Evolutionary conservation across 1,140 invertebrate genomes (phyloP).

Genomic region (Brachionus plicatilis): DNA sequence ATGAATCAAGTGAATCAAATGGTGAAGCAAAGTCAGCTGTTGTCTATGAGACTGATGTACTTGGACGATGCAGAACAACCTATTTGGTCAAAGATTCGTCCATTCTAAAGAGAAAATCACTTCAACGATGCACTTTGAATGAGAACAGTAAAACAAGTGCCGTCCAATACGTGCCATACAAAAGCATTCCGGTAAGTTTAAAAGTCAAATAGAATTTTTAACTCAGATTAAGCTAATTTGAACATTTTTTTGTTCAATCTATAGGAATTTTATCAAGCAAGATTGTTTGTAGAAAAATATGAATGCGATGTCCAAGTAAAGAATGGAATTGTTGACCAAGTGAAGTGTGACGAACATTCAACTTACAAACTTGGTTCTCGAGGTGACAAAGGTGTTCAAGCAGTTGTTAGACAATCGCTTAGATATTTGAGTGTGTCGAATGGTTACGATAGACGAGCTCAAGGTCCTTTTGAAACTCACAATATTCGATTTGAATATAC

Average conservation of each 20-base stretch:
- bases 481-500: conserved; percentile 29
- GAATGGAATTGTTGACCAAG: conserved; percentile 7
- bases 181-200: not conserved
- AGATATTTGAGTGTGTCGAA: not conserved
- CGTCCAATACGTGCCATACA: conserved; percentile 22
- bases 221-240: not conserved
- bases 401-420: conserved; percentile 29
- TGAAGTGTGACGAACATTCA: conserved; percentile 20
- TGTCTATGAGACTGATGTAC: conserved; percentile 38
- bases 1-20: not conserved
- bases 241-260: not conserved
- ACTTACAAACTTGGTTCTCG: conserved; percentile 29
- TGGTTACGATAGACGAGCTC: conserved; percentile 17
- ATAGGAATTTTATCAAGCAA: conserved; percentile 31
- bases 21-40: not conserved
- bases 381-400: conserved; percentile 32
- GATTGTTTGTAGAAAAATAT: conserved; percentile 28
- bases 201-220: not conserved
- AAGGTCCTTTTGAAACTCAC: not conserved
- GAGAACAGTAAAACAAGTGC: conserved; percentile 30
- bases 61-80: conserved; percentile 32
- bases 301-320: not conserved
- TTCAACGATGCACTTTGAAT: conserved; percentile 38
- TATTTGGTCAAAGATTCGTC: not conserved
- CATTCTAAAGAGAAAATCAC: not conserved